Evolutionary conservation across 1,140 invertebrate species (phyloP), one percentile per base, ranked within the genome.

Genomic region (Drosophila elegans): DNA sequence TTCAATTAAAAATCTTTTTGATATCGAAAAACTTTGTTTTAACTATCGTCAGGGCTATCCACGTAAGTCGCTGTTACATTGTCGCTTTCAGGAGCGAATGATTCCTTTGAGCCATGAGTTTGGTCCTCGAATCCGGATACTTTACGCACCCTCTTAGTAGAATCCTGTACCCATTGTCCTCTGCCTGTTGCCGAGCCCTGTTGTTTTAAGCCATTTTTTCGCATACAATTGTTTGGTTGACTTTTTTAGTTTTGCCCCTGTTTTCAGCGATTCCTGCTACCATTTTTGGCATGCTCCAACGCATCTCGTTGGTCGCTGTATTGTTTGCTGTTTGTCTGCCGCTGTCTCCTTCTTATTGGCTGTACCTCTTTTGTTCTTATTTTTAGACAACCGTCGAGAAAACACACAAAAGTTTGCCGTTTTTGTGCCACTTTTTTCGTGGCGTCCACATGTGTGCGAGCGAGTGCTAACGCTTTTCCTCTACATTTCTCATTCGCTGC

Each of bases 401-500:
- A 88, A 83, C 83, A 86, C 79, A 83, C 68, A 88, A 72, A 82
- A 81, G 83, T 88, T 86, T 82, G 71, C 56, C 52, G 32, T 46
- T 59, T 69, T 68, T 74, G 73, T 61, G 41, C 52, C 46, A 44
- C 42, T 71, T 77, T 60, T 63, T 48, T 74, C 29, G 54, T 6
- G 66, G 54, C 42, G 13, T 27, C 46, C 74, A 63, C 57, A 73
- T 61, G 67, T 46, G 63, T 53, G 60, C 34, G 60, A 79, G 60
- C 46, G 57, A 55, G 38, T 60, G 55, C 68, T 66, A 68, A 74
- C 79, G 78, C 60, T 83, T 72, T 85, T 71, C 61, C 74, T 67
- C 83, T 88, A 88, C 76, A 88, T 82, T 88, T 88, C 79, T 88
- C 83, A 86, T 86, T 86, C 83, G 83, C 72, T 82, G 83, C 46